A percentile compares a stretch with the other conserved stretches of the same genome.
phyloP scores from a whole-genome alignment of 2,888 invertebrate genomes.

The Pediacus dermestoides region DNA sequence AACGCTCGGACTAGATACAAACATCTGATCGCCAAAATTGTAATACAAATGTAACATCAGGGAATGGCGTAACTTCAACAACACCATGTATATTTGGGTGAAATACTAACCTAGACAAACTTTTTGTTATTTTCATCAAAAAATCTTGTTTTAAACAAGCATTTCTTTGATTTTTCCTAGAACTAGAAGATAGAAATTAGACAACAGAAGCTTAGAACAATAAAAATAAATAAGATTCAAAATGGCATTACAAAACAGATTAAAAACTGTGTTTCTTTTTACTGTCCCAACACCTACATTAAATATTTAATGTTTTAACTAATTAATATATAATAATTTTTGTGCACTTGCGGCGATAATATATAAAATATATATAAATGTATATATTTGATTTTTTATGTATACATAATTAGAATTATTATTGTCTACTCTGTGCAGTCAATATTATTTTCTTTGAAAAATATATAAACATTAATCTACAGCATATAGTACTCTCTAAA shows the following conservation, averaged over 20 bases:
- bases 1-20: too few species aligned
- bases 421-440: conserved; percentile 49
- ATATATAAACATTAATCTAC: conserved; percentile 34
- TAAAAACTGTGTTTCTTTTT: conserved; percentile 36
- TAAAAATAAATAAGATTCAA: conserved; percentile 39
- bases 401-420: conserved; percentile 19
- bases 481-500: conserved; percentile 22
- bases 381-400: conserved; percentile 18
- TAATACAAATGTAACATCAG: too few species aligned
- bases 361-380: conserved; percentile 28
- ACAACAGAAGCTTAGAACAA: conserved; percentile 36
- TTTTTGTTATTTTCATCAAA: too few species aligned
- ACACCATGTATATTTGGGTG: too few species aligned
- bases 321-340: conserved; percentile 15
- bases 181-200: conserved; percentile 29
- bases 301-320: conserved; percentile 23
- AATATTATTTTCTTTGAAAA: conserved; percentile 30
- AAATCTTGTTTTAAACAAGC: too few species aligned
- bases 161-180: too few species aligned
- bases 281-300: conserved; percentile 43
- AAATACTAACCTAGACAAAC: too few species aligned
- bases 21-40: too few species aligned
- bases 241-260: conserved; percentile 31
- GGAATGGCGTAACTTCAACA: too few species aligned
- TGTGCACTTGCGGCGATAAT: conserved; percentile 30